Evolutionary conservation across 2,888 invertebrate genomes (phyloP).

Genomic region (Bursaphelenchus okinawaensis): DNA sequence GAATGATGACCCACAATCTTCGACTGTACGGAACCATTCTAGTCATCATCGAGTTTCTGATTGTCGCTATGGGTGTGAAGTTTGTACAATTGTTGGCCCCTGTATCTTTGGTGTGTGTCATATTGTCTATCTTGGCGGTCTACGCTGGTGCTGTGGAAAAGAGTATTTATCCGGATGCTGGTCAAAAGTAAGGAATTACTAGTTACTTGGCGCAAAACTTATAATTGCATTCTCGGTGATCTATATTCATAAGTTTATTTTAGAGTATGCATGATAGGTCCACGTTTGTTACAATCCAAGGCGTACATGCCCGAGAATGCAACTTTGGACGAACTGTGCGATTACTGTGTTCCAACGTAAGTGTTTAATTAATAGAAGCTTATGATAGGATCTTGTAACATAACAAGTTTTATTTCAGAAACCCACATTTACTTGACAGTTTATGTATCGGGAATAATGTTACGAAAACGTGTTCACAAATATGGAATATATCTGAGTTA

Average conservation of each 20-base stretch:
- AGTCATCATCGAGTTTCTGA: conserved; percentile 78
- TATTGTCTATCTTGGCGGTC: conserved; percentile 87
- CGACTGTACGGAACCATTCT: conserved; percentile 88
- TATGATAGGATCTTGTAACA: too few relatives aligned
- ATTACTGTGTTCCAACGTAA: conserved; percentile 71
- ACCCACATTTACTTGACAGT: not conserved
- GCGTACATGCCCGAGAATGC: conserved; percentile 30
- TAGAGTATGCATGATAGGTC: conserved; percentile 89
- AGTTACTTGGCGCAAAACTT: not conserved
- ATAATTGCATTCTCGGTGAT: conserved; percentile 2
- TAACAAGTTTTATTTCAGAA: not conserved
- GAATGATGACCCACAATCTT: conserved; percentile 88
- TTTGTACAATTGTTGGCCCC: conserved; percentile 99
- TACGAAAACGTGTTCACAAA: not conserved
- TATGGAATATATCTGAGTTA: conserved; percentile 9
- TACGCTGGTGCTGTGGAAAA: conserved; percentile 81
- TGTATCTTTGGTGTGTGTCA: conserved; percentile 83
- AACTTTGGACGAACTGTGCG: conserved; percentile 61
- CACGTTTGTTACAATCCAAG: conserved; percentile 67
- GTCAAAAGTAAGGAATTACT: conserved; percentile 64
- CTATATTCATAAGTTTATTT: conserved; percentile 49
- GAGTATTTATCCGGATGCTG: conserved; percentile 78
- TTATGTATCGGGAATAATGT: not conserved
- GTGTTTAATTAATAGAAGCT: too few relatives aligned
- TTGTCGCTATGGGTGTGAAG: conserved; percentile 79